Evolutionary conservation across 1,140 invertebrate genomes (phyloP).

Genomic region (Dendroctonus valens): DNA sequence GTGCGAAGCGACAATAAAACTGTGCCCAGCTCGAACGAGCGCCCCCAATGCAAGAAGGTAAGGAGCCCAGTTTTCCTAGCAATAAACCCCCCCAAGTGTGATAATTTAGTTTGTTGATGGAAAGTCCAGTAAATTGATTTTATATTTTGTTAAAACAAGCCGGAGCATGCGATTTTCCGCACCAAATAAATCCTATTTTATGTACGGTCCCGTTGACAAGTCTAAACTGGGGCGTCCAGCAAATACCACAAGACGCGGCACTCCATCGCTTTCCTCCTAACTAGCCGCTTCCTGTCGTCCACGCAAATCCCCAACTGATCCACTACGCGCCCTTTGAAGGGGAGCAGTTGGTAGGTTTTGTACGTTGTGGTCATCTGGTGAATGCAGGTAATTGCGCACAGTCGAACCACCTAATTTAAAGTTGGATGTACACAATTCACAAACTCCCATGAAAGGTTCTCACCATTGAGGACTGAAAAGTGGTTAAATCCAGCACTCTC

Average conservation of each 20-base stretch:
- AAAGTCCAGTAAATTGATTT: no score
- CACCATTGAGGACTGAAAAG: conserved; percentile 64
- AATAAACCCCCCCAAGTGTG: no score
- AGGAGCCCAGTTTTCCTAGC: no score
- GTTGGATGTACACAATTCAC: background rate
- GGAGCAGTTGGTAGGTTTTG: conserved; percentile 57
- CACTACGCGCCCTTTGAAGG: conserved; percentile 62
- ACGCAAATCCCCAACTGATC: conserved; percentile 59
- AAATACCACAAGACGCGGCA: conserved; percentile 74
- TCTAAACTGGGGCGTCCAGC: conserved; percentile 56
- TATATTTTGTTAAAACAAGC: no score
- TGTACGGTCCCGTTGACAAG: background rate
- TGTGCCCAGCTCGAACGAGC: no score
- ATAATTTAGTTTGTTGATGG: no score
- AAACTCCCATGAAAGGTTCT: conserved; percentile 26
- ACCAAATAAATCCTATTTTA: no score
- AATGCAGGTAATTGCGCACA: conserved; percentile 65
- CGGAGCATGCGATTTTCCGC: no score
- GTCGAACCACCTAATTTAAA: conserved; percentile 62
- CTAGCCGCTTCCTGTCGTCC: conserved; percentile 82
- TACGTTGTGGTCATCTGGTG: conserved; percentile 59
- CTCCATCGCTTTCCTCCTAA: conserved; percentile 69
- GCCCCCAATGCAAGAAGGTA: no score
- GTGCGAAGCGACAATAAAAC: no score
- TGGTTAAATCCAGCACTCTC: conserved; percentile 62